A percentile compares a stretch with the other conserved stretches of the same genome.
Evolutionary conservation across 2,888 invertebrate genomes (phyloP).

Genomic region (Nomada goodeniana): DNA sequence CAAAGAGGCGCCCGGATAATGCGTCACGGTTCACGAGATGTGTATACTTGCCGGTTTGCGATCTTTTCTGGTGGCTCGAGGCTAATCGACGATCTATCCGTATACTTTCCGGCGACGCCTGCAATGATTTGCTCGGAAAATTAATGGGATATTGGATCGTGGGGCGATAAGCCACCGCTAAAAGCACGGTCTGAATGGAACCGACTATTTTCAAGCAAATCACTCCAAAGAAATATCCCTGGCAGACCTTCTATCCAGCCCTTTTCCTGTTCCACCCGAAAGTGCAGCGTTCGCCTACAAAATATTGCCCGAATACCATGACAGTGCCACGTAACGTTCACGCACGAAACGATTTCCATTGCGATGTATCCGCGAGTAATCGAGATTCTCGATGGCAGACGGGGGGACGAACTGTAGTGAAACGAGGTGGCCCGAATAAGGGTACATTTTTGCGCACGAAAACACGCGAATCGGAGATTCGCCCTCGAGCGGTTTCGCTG

Average conservation of each 20-base stretch:
- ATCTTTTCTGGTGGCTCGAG: no score
- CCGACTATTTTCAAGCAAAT: no score
- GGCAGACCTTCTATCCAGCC: no score
- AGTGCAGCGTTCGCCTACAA: background rate
- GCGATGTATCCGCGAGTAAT: background rate
- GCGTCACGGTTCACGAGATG: slow-evolving; percentile 8
- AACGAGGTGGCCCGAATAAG: slow-evolving; percentile 24
- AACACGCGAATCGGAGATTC: slow-evolving; percentile 32
- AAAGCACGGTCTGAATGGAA: no score
- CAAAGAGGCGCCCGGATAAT: slow-evolving; percentile 20
- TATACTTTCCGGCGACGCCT: background rate
- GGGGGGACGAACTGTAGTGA: background rate
- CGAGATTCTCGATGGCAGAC: background rate
- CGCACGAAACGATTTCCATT: background rate
- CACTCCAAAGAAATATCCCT: background rate
- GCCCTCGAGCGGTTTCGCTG: slow-evolving; percentile 22
- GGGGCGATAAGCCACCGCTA: background rate
- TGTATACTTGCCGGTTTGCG: slow-evolving; percentile 14
- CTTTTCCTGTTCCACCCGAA: background rate
- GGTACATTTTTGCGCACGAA: slow-evolving; percentile 25
- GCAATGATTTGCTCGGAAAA: background rate
- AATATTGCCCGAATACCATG: background rate
- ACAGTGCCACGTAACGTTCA: no score
- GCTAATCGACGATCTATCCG: no score
- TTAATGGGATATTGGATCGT: slow-evolving; percentile 1